Evolutionary conservation across 92 coral and sea anemone species (phyloP).

Genomic region (Actinernus sp.): DNA sequence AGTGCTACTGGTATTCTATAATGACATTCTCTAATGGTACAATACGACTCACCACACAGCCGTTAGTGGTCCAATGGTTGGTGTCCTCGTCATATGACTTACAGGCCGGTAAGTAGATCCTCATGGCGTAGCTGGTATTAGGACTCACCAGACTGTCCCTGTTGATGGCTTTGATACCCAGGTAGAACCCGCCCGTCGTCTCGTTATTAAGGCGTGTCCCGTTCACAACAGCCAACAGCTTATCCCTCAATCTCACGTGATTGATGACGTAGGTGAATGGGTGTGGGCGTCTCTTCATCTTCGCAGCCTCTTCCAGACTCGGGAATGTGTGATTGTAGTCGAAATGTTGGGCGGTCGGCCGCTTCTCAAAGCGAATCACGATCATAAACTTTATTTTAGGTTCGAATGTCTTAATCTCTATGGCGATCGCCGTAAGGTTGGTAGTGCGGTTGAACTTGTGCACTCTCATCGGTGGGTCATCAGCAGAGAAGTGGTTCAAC

Average conservation of each 20-base stretch:
- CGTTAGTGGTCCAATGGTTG: conserved; percentile 82
- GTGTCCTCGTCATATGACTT: conserved; percentile 84
- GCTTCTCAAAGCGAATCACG: conserved; percentile 62
- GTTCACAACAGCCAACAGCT: conserved; percentile 41
- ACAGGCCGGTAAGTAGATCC: conserved; percentile 89
- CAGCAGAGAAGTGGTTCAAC: conserved; percentile 70
- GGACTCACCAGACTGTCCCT: conserved; percentile 56
- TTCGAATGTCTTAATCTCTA: conserved; percentile 70
- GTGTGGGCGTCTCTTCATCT: conserved; percentile 84
- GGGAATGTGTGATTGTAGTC: conserved; percentile 80
- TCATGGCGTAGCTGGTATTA: conserved; percentile 74
- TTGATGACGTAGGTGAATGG: conserved; percentile 84
- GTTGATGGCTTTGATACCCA: conserved; percentile 84
- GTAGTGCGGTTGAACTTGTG: conserved; percentile 93
- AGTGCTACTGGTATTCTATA: no score
- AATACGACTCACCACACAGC: conserved; percentile 88
- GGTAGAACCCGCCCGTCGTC: conserved; percentile 63
- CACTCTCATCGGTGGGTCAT: conserved; percentile 86
- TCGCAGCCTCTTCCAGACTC: conserved; percentile 69
- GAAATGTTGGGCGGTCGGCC: conserved; percentile 79
- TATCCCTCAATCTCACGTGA: conserved; percentile 55
- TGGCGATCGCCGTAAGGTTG: conserved; percentile 73
- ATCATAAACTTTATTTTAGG: conserved; percentile 72
- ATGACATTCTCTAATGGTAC: no score
- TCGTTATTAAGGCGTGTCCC: conserved; percentile 41